Evolutionary conservation across 2,113 vertebrate species (phyloP), one percentile per base, ranked within the genome.

Genomic region (Eulacestoma nigropectus): DNA sequence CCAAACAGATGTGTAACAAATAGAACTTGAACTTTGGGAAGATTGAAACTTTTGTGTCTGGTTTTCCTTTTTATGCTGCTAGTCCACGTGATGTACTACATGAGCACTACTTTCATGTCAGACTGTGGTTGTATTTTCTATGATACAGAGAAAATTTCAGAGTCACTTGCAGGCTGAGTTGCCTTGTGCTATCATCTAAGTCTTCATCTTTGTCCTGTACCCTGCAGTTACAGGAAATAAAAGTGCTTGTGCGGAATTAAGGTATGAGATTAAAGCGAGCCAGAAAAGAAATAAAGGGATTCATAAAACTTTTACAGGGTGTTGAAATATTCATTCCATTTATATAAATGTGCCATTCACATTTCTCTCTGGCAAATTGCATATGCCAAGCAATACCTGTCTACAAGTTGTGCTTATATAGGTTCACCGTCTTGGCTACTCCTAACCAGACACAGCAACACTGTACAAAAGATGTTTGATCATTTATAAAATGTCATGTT

Each of bases 271-370:
- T 87, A 87, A 96, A 96, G 63, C 2, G 12, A 94, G 44, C 15
- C 35, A 83, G 74, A 63, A 93, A 91, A 91, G 79, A 94, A 95
- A 90, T 80, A 87, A 90, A 84, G 19, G 53, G 44, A 69, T 76
- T 97, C 84, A 94, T 96, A 83, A 94, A 96, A 94, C 33, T 94
- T 96, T 96, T 90, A 95, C 26, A 55, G 26, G 41, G 55, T 91
- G 60, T 73, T 94, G 81, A 95, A 96, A 96, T 95, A 97, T 96
- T 95, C 3, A 93, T 96, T 95, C 70, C 3, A 3, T 89, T 84
- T 91, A 65, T 94, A 95, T 83, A 94, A 96, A 89, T 53, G 81
- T 91, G 82, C 91, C 67, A 47, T 85, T 96, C 81, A 83, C 16
- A 65, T 85, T 93, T 95, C 70, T 89, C 32, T 65, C 63, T 85